Percentiles rank a stretch among this genome's conserved stretches.
phyloP scores from a whole-genome alignment of 1,140 invertebrate genomes.

The Aethina tumida region DNA sequence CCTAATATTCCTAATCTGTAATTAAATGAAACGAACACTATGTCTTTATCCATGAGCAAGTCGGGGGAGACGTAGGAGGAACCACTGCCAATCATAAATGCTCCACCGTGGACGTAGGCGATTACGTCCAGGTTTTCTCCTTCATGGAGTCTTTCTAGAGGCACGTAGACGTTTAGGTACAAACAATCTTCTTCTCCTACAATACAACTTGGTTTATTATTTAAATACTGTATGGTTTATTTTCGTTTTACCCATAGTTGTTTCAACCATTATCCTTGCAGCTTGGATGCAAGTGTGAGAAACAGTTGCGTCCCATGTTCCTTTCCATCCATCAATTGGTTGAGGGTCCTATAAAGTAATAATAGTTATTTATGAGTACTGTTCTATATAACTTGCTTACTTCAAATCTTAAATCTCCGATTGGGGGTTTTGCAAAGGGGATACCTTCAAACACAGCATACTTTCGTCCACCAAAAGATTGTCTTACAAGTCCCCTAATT shows the following conservation, averaged over 20 bases:
- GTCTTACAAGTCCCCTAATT: slow-evolving; percentile 15
- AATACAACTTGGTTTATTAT: too few species aligned
- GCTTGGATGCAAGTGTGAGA: too few species aligned
- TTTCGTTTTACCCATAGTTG: background rate
- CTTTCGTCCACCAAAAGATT: slow-evolving; percentile 14
- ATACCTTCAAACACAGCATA: slow-evolving; percentile 22
- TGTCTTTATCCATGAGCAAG: slow-evolving; percentile 46
- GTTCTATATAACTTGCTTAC: slow-evolving; percentile 12
- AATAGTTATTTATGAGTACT: background rate
- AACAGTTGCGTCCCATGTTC: background rate
- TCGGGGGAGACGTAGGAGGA: slow-evolving; percentile 41
- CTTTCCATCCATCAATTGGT: background rate
- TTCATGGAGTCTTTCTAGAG: slow-evolving; percentile 28
- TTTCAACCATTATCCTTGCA: background rate
- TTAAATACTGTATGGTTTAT: background rate
- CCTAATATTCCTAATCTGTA: slow-evolving; percentile 53
- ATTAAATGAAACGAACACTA: slow-evolving; percentile 53
- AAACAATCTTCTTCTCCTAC: slow-evolving; percentile 44
- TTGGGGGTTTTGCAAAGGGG: slow-evolving; percentile 25
- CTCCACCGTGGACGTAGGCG: slow-evolving; percentile 49
- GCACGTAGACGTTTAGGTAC: slow-evolving; percentile 40
- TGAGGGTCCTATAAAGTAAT: slow-evolving; percentile 4
- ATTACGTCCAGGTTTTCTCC: slow-evolving; percentile 41
- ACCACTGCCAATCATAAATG: slow-evolving; percentile 43
- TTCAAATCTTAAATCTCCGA: slow-evolving; percentile 22